Conservation (phyloP, 2,888 invertebrate species). For the Tuta absoluta region DNA sequence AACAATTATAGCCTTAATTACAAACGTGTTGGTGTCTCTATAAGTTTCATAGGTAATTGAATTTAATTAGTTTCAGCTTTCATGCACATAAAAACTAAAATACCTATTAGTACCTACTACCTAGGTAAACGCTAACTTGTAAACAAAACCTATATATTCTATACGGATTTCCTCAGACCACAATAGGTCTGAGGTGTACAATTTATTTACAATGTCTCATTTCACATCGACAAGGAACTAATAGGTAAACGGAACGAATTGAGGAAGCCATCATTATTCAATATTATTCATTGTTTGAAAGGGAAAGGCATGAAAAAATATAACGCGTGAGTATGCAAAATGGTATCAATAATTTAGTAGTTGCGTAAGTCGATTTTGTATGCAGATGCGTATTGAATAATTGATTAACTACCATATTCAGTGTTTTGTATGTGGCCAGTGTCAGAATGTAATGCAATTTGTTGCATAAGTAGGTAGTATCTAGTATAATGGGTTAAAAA, state of each 20-base stretch:
- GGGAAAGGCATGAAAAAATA: constrained; percentile 28
- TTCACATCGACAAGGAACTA: constrained; percentile 2
- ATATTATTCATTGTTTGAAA: constrained; percentile 30
- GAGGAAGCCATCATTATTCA: neutral
- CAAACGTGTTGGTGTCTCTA: too few species aligned
- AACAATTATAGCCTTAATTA: too few species aligned
- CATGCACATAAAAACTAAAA: too few species aligned
- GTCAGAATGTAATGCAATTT: neutral
- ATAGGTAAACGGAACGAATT: neutral
- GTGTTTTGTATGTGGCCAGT: neutral
- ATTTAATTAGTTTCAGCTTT: too few species aligned
- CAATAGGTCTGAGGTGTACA: neutral
- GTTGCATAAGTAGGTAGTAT: neutral
- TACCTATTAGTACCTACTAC: too few species aligned
- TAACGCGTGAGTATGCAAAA: constrained; percentile 8
- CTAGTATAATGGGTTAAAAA: too few species aligned
- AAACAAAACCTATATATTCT: neutral
- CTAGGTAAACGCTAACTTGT: neutral
- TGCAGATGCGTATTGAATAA: constrained; percentile 18
- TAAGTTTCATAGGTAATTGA: too few species aligned
- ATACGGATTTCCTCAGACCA: constrained; percentile 1
- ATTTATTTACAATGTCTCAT: constrained; percentile 3
- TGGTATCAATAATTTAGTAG: constrained; percentile 12
- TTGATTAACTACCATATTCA: neutral
- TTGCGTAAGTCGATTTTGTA: constrained; percentile 14